A percentile compares a stretch with the other conserved stretches of the same genome.
Evolutionary conservation across 2,888 invertebrate genomes (phyloP).

Genomic region (Tenthredo distinguenda): DNA sequence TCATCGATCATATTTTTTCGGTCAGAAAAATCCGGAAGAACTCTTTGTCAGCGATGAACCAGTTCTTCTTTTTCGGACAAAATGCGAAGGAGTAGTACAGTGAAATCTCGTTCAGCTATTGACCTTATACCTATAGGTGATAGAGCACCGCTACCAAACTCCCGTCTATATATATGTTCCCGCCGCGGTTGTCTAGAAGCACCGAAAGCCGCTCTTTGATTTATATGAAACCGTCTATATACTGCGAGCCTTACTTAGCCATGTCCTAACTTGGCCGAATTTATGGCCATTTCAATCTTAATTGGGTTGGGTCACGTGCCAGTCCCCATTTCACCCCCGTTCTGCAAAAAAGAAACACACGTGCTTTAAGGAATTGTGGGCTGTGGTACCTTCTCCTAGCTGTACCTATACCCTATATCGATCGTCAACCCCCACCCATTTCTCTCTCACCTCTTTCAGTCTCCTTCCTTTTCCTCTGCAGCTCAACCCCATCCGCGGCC

Average conservation of each 20-base stretch:
- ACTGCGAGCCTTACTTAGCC: slow-evolving; percentile 48
- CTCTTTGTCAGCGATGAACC: background rate
- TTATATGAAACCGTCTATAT: slow-evolving; percentile 40
- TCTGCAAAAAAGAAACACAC: slow-evolving; percentile 31
- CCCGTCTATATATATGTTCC: slow-evolving; percentile 20
- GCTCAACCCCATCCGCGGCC: slow-evolving; percentile 57
- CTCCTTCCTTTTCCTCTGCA: background rate
- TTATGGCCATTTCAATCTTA: slow-evolving; percentile 59
- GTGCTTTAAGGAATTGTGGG: slow-evolving; percentile 39
- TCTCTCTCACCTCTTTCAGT: slow-evolving; percentile 8
- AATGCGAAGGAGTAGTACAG: background rate
- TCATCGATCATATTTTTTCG: background rate
- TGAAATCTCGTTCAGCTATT: slow-evolving; percentile 26
- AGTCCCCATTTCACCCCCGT: background rate
- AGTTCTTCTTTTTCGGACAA: background rate
- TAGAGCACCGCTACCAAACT: background rate
- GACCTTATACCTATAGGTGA: background rate
- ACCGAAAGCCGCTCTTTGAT: slow-evolving; percentile 44
- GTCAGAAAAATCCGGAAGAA: background rate
- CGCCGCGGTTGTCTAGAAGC: slow-evolving; percentile 35
- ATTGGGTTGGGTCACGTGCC: slow-evolving; percentile 56
- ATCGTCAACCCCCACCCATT: slow-evolving; percentile 55
- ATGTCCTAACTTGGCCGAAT: slow-evolving; percentile 57
- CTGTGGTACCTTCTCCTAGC: slow-evolving; percentile 19
- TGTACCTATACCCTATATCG: slow-evolving; percentile 57